Base-by-base conservation (phyloP, 1,140 invertebrate species). In the Dreissena rostriformis region DNA sequence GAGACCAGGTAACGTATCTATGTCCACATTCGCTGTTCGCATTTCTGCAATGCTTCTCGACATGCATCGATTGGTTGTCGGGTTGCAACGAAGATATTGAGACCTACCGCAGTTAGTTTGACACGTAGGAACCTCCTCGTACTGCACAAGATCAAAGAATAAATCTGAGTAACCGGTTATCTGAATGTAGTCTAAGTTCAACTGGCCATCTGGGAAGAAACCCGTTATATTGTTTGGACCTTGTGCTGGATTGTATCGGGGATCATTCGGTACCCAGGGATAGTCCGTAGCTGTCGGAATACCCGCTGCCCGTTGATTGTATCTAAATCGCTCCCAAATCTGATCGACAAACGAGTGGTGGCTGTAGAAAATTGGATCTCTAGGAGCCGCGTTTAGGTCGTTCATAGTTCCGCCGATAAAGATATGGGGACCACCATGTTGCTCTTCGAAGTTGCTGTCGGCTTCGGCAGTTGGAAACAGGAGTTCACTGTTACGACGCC, bases 281-380 rank as follows among this genome's bases (percentile, higher is more conserved):
- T 83, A 86, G 49, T 86, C 85, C 1, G 57, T 61, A 11, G 68
- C 74, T 22, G 89, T 87, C 29, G 90, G 79, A n/a, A 87, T 84
- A 17, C 84, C 84, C 12, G 63, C 17, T 2, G 7, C 29, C 0
- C 88, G 82, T 70, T 91, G 87, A 12, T 86, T 86, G 14, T 80
- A 22, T 67, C 90, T 73, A 76, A 91, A 92, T 57, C 82, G 49
- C 73, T 92, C 88, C 90, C 90, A 92, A 14, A 92, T 81, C 53
- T 89, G 87, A 85, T 94, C 93, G n/a, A 94, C 87, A 84, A 91
- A 94, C 39, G 88, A 76, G 82, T 94, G 94, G 82, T 94, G 93
- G 75, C 92, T 82, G 86, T 92, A 94, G 86, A 94, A 94, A 22
- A 93, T 85, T 0, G 91, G 91, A 85, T 94, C 94, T 73, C 90